phyloP scores from a whole-genome alignment of 1,140 invertebrate species.

The Megalonaias nervosa region DNA sequence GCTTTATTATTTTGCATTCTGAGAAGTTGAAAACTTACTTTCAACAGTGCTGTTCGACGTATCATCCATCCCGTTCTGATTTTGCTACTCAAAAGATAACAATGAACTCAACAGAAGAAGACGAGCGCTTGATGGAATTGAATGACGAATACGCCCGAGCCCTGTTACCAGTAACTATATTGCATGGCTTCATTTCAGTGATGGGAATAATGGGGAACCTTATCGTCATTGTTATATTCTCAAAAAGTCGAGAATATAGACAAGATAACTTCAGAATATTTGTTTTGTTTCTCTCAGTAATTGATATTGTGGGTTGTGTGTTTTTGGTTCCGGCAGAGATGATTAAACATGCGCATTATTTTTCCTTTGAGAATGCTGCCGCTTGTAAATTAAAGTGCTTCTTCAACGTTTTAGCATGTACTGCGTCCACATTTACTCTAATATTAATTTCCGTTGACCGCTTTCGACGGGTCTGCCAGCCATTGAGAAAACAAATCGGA shows the following conservation, averaged over 20 bases:
- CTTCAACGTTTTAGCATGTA: constrained; percentile 19
- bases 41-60: too few relatives aligned
- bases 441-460: constrained; percentile 26
- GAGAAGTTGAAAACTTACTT: too few relatives aligned
- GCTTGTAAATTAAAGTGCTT: constrained; percentile 30
- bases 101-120: neutral
- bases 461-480: constrained; percentile 21
- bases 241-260: neutral
- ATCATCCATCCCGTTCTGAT: too few relatives aligned
- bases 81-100: too few relatives aligned
- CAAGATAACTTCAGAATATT: neutral
- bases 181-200: neutral
- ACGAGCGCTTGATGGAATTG: constrained; percentile 1
- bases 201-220: constrained; percentile 4
- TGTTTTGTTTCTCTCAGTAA: constrained; percentile 17
- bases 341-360: constrained; percentile 23
- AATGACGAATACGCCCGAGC: neutral
- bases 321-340: constrained; percentile 30
- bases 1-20: too few relatives aligned
- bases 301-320: constrained; percentile 22
- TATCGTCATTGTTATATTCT: constrained; percentile 1
- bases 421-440: constrained; percentile 10
- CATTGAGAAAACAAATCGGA: constrained; percentile 26
- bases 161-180: neutral
- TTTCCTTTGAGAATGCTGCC: constrained; percentile 10